These are phyloP conservation scores for Melipona quadrifasciata DNA, from an alignment of 1,140 invertebrate genomes.

Conservation along the genomic window DNA sequence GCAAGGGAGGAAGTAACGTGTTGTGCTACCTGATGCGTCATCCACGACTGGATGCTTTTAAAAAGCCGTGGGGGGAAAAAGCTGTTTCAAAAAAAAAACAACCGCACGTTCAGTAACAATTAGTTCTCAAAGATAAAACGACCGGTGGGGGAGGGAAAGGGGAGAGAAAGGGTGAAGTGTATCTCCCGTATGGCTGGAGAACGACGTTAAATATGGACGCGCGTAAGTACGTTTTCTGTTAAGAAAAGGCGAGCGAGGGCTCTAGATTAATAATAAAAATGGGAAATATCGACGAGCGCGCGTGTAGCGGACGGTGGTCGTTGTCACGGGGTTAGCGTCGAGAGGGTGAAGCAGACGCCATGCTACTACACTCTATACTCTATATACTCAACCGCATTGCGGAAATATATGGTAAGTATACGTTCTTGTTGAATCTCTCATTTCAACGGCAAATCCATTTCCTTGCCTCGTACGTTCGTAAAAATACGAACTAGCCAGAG, in stretches of 20 bases:
- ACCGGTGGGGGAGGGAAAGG: background rate
- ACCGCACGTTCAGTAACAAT: conserved; percentile 48
- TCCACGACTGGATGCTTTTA: conserved; percentile 47
- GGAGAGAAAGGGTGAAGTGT: background rate
- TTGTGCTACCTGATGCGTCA: conserved; percentile 51
- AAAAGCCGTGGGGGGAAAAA: conserved; percentile 28
- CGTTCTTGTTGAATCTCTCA: no score
- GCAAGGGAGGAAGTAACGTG: background rate
- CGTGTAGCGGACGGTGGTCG: background rate
- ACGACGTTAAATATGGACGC: conserved; percentile 35
- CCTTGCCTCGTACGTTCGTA: no score
- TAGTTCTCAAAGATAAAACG: conserved; percentile 51
- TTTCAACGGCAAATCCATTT: no score
- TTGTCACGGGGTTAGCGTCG: background rate
- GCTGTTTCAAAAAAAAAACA: no score
- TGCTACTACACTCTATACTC: background rate
- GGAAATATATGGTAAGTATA: no score
- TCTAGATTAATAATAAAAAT: conserved; percentile 46
- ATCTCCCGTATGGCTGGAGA: background rate
- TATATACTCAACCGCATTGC: no score
- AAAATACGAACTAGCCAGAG: no score
- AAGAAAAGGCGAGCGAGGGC: conserved; percentile 33
- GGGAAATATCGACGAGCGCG: conserved; percentile 28
- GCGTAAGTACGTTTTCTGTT: conserved; percentile 14
- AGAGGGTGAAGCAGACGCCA: conserved; percentile 12